Evolutionary conservation across 1,140 invertebrate species (phyloP), one percentile per base, ranked within the genome.

Genomic region (Pogonomyrmex barbatus): DNA sequence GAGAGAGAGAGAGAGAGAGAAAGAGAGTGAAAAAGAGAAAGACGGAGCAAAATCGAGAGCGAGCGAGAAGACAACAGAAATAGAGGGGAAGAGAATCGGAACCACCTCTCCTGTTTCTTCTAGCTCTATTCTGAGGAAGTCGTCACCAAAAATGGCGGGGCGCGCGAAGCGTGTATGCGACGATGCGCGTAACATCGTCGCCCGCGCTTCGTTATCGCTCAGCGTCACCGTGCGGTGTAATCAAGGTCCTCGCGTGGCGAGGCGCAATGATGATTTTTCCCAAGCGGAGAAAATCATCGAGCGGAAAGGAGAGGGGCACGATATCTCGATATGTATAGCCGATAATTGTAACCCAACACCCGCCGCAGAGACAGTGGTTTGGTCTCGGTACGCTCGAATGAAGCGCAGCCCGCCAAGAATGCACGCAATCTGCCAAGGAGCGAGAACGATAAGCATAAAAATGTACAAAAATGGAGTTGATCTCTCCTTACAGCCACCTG

Each of bases 341-440:
- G 85, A 90, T 88, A 71, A 86, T 90, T 90, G 89, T 90, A 90
- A 90, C 89, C 89, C 82, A 90, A 90, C 63, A 90, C 89, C 82
- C 75, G 82, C 54, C 82, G 56, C 42, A 56, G 65, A 86, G 52
- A 17, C 14, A 77, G 68, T 45, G 73, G 39, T 39, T 17, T 62
- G 68, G 36, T 42, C 54, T 47, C 68, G 60, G 42, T 58, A 75
- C 79, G 68, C 79, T 73, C 85, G 78, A 89, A 90, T 79, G 77
- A 45, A 65, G 50, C 76, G 17, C 60, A 70, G 79, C 75, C 58
- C 84, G 89, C 88, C 88, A 90, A 90, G 85, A 90, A 79, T 82
- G 86, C 54, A 81, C 60, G 70, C 58, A 78, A 89, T 68, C 78
- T 90, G 89, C 86, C 88, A 83, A 90, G 76, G 24, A 68, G 47